Conservation (phyloP, 1,140 invertebrate species). For the Cherax destructor region DNA sequence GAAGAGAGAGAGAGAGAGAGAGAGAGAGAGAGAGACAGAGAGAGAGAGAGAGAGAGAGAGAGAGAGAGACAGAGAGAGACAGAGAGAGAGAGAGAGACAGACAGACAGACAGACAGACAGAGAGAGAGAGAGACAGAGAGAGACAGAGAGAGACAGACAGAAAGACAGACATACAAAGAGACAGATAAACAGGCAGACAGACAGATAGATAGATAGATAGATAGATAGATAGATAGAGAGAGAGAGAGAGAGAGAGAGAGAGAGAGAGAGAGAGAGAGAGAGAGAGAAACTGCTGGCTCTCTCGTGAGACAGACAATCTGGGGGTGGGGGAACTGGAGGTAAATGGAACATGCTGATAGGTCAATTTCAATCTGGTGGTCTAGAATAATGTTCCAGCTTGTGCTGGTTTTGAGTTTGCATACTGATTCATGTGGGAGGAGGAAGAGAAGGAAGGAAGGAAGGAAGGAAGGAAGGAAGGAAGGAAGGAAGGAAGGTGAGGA, state of each 20-base stretch:
- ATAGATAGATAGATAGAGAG: too few species aligned
- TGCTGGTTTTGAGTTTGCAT: constrained; percentile 21
- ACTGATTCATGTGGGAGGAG: neutral
- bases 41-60: constrained; percentile 1
- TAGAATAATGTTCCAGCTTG: constrained; percentile 16
- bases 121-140: too few species aligned
- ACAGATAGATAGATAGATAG: too few species aligned
- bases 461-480: neutral
- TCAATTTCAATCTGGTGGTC: constrained; percentile 39
- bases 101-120: neutral
- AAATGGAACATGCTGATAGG: constrained; percentile 35
- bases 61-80: neutral
- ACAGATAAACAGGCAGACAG: too few species aligned
- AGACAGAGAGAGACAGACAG: too few species aligned
- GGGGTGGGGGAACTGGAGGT: constrained; percentile 1
- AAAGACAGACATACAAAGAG: too few species aligned
- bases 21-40: neutral
- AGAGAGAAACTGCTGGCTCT: neutral
- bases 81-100: neutral
- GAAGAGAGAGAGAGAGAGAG: neutral
- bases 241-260: neutral
- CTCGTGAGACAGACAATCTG: neutral
- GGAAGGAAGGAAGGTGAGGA: neutral
- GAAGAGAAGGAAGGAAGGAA: neutral
- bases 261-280: neutral